Evolutionary conservation across 1,140 invertebrate species (phyloP).

Genomic region (Lutraria rhynchaena): DNA sequence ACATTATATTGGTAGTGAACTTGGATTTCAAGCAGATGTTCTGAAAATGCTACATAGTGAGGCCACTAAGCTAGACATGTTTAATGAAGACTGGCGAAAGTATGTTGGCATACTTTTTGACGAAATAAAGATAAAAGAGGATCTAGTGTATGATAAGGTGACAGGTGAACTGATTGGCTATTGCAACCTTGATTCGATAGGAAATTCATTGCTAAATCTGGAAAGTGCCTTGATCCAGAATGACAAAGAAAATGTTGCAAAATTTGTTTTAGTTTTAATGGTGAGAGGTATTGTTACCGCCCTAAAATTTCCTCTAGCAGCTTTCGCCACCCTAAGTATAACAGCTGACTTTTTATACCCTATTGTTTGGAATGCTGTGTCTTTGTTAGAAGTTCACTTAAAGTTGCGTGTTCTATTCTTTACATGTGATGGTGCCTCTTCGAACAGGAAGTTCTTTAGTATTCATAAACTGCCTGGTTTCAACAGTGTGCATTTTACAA

Average conservation of each 20-base stretch:
- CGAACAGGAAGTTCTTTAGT: constrained; percentile 61
- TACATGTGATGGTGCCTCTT: constrained; percentile 63
- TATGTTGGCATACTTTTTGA: constrained; percentile 61
- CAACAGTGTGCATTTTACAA: constrained; percentile 33
- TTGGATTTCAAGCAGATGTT: constrained; percentile 16
- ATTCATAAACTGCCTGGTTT: constrained; percentile 43
- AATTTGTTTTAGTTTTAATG: constrained; percentile 61
- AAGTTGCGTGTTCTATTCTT: constrained; percentile 51
- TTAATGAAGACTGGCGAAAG: too few species aligned
- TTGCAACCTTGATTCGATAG: constrained; percentile 37
- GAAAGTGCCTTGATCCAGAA: constrained; percentile 22
- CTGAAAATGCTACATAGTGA: neutral
- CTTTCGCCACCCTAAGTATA: constrained; percentile 54
- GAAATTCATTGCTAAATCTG: constrained; percentile 43
- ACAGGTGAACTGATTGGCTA: constrained; percentile 61
- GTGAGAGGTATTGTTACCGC: constrained; percentile 40
- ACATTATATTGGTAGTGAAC: constrained; percentile 10
- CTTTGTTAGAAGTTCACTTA: too few species aligned
- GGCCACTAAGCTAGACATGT: too few species aligned
- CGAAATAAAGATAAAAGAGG: too few species aligned
- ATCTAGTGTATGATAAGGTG: constrained; percentile 64
- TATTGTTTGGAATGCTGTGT: constrained; percentile 62
- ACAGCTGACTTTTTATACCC: constrained; percentile 56
- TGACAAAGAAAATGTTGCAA: constrained; percentile 41
- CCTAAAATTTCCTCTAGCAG: constrained; percentile 42